Conservation (phyloP, 2,888 invertebrate species). For the Allophyes oxyacanthae region DNA sequence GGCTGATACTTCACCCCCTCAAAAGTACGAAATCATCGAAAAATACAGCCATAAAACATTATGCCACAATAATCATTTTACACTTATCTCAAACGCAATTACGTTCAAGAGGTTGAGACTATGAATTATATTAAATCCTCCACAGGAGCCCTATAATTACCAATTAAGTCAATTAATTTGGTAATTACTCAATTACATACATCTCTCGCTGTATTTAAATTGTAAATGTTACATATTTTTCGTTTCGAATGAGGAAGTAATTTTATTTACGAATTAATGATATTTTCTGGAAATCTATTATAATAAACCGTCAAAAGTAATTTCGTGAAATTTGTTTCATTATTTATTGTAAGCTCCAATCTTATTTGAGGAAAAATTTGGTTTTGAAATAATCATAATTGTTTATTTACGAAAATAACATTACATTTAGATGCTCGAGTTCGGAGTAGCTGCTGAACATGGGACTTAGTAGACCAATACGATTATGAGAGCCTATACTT, state of each 20-base stretch:
- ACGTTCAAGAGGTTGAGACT: not conserved
- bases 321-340: too few relatives aligned
- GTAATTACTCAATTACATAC: slow-evolving; percentile 29
- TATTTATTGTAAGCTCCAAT: too few relatives aligned
- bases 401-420: too few relatives aligned
- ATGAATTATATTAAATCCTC: slow-evolving; percentile 3
- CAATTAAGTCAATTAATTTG: slow-evolving; percentile 30
- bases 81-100: not conserved
- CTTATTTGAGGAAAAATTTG: too few relatives aligned
- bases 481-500: too few relatives aligned
- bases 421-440: too few relatives aligned
- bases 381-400: too few relatives aligned
- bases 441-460: too few relatives aligned
- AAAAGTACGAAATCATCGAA: too few relatives aligned
- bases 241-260: slow-evolving; percentile 6
- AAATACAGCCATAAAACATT: too few relatives aligned
- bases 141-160: slow-evolving; percentile 17
- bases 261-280: slow-evolving; percentile 40
- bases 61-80: not conserved
- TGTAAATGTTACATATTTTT: slow-evolving; percentile 32
- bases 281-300: slow-evolving; percentile 30
- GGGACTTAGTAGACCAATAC: too few relatives aligned
- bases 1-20: too few relatives aligned
- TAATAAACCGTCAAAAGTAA: slow-evolving; percentile 30
- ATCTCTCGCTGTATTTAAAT: slow-evolving; percentile 23